Percentiles rank a stretch among this genome's conserved stretches.
These are phyloP conservation scores for Erythrolamprus reginae DNA, from an alignment of 2,113 vertebrate genomes.

Conservation along the genomic window DNA sequence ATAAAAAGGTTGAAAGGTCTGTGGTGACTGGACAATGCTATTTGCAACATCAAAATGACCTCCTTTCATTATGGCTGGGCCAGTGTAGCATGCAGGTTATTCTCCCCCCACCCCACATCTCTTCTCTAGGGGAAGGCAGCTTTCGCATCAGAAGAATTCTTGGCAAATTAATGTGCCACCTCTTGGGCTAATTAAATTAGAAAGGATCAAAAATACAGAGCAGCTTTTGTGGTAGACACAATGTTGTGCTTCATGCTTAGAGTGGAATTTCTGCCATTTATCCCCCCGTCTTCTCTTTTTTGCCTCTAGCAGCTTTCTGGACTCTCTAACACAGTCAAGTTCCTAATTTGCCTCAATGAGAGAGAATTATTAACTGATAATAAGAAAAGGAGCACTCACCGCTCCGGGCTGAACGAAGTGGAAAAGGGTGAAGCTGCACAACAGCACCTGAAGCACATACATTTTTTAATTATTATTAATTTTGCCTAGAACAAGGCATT, in stretches of 20 bases:
- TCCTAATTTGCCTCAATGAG: constrained; percentile 98
- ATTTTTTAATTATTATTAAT: constrained; percentile 81
- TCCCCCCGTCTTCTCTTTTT: constrained; percentile 69
- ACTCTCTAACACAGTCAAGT: constrained; percentile 96
- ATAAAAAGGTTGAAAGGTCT: constrained; percentile 84
- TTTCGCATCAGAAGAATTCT: constrained; percentile 99
- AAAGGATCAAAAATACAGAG: constrained; percentile 98
- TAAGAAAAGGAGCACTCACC: constrained; percentile 88
- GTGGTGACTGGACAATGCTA: constrained; percentile 77
- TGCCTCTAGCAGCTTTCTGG: constrained; percentile 89
- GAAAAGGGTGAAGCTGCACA: constrained; percentile 71
- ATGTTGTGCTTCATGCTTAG: constrained; percentile 97
- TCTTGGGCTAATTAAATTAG: constrained; percentile 99
- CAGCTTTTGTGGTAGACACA: constrained; percentile 97
- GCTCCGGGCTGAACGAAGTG: constrained; percentile 77
- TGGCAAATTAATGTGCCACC: constrained; percentile 98
- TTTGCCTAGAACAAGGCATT: constrained; percentile 91
- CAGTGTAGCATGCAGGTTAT: constrained; percentile 86
- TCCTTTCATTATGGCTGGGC: constrained; percentile 79
- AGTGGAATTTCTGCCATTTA: constrained; percentile 98
- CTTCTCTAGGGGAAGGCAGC: constrained; percentile 80
- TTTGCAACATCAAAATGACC: constrained; percentile 84
- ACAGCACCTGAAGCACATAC: constrained; percentile 85
- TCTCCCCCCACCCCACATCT: constrained; percentile 54
- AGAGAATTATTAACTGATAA: constrained; percentile 99